Base-by-base conservation (phyloP, 2,797 vertebrate species). In the Pantherophis vulpinus region DNA sequence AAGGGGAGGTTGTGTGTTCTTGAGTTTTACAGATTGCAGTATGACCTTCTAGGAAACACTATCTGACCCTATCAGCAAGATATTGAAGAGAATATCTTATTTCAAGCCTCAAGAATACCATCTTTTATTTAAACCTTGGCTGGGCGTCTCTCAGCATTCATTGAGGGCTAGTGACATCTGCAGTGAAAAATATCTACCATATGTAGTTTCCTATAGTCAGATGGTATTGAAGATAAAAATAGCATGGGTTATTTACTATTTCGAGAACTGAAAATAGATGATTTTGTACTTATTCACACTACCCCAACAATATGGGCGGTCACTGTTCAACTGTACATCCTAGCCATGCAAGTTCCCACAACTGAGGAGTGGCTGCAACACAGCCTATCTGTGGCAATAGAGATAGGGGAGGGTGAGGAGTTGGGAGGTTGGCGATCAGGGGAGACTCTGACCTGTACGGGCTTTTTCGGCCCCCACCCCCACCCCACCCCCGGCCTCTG, bases 11-110 rank as follows among this genome's bases (percentile, higher is more conserved):
- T 97, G 96, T 95, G 95, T 94, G 96, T 96, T 96, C 97, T 95
- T 96, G 96, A 95, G 29, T 96, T 95, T 97, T 95, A 96, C 94
- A 95, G 86, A 92, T 95, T 95, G 94, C 92, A 94, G 90, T 93
- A 95, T 96, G 91, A 95, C 96, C 96, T 93, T 94, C 91, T 95
- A 95, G 95, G 95, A 96, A 97, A 96, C 96, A 94, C 96, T 94
- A 96, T 94, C 96, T 54, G 54, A 32, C 2, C 55, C 16, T 37
- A 74, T 74, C 16, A 20, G 70, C 32, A 37, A 37, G 32, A 74
- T 74, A 74, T 37, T 37, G 32, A 37, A 74, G 70, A 74, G 7
- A 74, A 66, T 63, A 29, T 63, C 27, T 63, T 29, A 29, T 63
- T 63, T 29, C 61, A 63, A 63, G 25, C 10, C 10, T 61, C 60